Base-by-base conservation (phyloP, 2,888 invertebrate species). In the Apamea epomidion region DNA sequence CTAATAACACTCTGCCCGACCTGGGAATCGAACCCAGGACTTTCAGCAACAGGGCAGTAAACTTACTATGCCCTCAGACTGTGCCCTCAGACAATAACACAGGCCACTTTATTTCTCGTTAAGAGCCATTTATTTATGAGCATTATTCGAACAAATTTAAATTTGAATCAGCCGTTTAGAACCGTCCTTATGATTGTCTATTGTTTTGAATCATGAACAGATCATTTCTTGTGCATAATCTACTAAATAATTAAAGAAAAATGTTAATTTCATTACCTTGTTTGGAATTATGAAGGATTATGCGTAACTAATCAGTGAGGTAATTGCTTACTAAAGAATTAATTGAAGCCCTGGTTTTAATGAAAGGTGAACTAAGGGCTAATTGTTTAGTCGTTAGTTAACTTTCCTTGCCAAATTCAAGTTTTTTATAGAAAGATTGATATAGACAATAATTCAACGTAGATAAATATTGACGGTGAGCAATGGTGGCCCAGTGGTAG, bases 161-260 rank as follows among this genome's bases (percentile, higher is more conserved):
- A 75, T 73, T 64, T 37, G 21, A 68, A 86, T 60, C 60, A 29
- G 21, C 2, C 18, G 5, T 69, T 71, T 37, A 81, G 45, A 69
- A 2, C 45, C 37, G 74, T 70, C 60, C 64, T 86, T 25, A 58
- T 12, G 8, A 67, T 78, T 70, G 54, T 75, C 75, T 42, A 87
- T 84, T 86, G 87, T 87, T 65, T 75, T 58, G 14, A 48, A 48
- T 74, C n/a, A 65, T 58, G 32, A 74, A 32, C 37, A 29, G 25
- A 72, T 72, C 5, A 81, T 68, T 85, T 74, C 67, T 75, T 72
- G 21, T 72, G 67, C 48, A 85, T 80, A 84, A 71, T 71, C 32
- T 32, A 58, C 8, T 60, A 54, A 74, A 65, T 77, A 62, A 74
- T 74, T 74, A 58, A 54, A 54, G 16, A 48, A 75, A 83, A 77